A percentile compares a stretch with the other conserved stretches of the same genome.
Conservation (phyloP, 2,797 vertebrate species). For the Argya squamiceps region DNA sequence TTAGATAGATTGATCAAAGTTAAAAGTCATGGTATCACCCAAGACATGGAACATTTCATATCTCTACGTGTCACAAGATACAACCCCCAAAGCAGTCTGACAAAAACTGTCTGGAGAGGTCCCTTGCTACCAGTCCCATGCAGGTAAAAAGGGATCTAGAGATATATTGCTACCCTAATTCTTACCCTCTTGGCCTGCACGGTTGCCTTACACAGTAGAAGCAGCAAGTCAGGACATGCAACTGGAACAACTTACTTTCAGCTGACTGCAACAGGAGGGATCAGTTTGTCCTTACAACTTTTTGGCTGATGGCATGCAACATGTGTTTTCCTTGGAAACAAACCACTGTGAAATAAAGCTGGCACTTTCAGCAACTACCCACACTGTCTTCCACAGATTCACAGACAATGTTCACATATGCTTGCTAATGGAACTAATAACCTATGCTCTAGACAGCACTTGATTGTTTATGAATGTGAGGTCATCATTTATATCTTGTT, state of each 20-base stretch:
- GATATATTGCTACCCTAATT: background rate
- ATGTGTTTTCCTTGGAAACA: background rate
- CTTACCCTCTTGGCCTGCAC: background rate
- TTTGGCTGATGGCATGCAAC: background rate
- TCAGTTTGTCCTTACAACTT: background rate
- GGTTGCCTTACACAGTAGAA: background rate
- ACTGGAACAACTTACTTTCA: background rate
- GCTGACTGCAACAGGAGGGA: background rate
- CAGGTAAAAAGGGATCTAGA: background rate
- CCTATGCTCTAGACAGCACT: background rate
- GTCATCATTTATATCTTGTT: slow-evolving; percentile 2
- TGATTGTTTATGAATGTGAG: background rate
- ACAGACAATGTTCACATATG: background rate
- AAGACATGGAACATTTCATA: slow-evolving; percentile 1
- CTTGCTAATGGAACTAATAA: slow-evolving; percentile 26
- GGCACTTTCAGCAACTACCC: background rate
- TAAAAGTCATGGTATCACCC: background rate
- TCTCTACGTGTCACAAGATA: background rate
- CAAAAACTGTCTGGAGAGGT: background rate
- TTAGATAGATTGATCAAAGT: slow-evolving; percentile 26
- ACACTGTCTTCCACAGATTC: background rate
- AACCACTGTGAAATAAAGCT: background rate
- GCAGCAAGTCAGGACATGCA: background rate
- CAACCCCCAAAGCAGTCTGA: background rate
- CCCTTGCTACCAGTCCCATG: background rate